phyloP scores from a whole-genome alignment of 2,888 invertebrate genomes.

The Dynastes tityus region DNA sequence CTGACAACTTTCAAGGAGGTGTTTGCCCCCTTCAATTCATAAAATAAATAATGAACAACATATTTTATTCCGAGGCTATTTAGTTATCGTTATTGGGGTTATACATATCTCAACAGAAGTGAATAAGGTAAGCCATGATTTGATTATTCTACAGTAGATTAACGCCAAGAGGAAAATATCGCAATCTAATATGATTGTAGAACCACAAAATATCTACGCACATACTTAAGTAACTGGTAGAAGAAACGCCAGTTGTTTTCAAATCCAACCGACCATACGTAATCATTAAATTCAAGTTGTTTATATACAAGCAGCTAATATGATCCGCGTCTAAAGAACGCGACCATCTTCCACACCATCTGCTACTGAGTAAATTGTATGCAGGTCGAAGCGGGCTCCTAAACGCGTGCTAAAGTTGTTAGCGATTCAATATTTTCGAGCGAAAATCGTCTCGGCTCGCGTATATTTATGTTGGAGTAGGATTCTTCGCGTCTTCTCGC shows the following conservation, averaged over 20 bases:
- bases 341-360: slow-evolving; percentile 13
- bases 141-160: too few relatives aligned
- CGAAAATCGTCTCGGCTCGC: not conserved
- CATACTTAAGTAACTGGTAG: not conserved
- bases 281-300: slow-evolving; percentile 12
- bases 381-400: slow-evolving; percentile 7
- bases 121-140: too few relatives aligned
- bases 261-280: not conserved
- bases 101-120: too few relatives aligned
- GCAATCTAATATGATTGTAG: not conserved
- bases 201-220: not conserved
- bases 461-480: not conserved
- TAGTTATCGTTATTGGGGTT: too few relatives aligned
- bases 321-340: not conserved
- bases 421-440: slow-evolving; percentile 16
- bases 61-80: too few relatives aligned
- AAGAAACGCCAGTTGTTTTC: slow-evolving; percentile 2
- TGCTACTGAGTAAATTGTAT: slow-evolving; percentile 24
- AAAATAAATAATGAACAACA: too few relatives aligned
- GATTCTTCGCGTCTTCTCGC: too few relatives aligned
- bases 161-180: too few relatives aligned
- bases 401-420: slow-evolving; percentile 8
- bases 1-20: too few relatives aligned
- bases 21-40: too few relatives aligned
- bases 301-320: slow-evolving; percentile 15